Base-by-base conservation (phyloP, 1,140 invertebrate species). In the Berghia stephanieae region DNA sequence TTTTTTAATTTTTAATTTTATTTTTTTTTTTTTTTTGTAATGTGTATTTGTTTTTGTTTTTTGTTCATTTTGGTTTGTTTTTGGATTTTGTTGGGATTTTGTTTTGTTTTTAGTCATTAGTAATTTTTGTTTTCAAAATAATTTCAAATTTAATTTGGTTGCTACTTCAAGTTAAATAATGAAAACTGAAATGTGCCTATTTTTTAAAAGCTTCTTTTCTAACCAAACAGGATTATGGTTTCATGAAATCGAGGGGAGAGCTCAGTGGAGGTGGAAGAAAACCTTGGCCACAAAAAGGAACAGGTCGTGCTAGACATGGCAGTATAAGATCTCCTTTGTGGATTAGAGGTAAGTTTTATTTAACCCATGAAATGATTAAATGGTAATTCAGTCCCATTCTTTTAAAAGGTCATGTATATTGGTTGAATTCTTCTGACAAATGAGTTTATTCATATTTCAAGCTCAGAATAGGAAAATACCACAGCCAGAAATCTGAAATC, bases 261-360 rank as follows among this genome's bases (percentile, higher is more conserved):
- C 92, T 96, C 73, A 89, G 92, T 67, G 96, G 97, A 72, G 95
- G 96, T 75, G 96, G 89, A 3, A 90, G 92, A 43, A 99, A 98
- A 85, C 97, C 97, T 0, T 98, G 96, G 95, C 95, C 94, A 8
- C 98, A 99, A 86, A 99, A 99, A 91, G 96, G 96, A 77, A 85
- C 87, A 27, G 98, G 98, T 0, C 91, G 92, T 83, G 94, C 98
- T 36, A 91, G 98, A 55, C 96, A 98, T 88, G 96, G 97, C 40
- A 96, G 94, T 57, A 96, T 95, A 78, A 91, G 96, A 79, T 96
- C 96, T 3, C 96, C 96, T 0, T 83, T 98, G 4, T 98, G 92
- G 86, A 83, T 83, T 52, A 92, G 93, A 43, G 96, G 90, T 88
- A 71, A 40, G 66, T n/a, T 72, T 46, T 49, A 16, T 10, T 10